Conservation (phyloP, 1,140 invertebrate species). For the Nilaparvata lugens region DNA sequence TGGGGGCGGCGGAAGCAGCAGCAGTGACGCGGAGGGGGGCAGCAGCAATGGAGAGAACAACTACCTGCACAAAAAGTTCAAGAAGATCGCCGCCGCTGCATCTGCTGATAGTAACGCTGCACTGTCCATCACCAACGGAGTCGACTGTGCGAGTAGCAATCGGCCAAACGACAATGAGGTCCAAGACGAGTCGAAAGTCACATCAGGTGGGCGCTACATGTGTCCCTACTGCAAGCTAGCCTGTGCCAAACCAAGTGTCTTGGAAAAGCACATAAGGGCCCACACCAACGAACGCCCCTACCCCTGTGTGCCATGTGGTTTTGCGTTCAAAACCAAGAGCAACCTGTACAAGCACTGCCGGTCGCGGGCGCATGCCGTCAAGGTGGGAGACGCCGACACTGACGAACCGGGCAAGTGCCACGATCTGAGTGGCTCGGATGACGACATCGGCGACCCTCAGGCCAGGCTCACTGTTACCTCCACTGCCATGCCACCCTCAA, state of each 20-base stretch:
- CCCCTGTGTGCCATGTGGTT: conserved; percentile 79
- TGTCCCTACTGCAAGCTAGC: conserved; percentile 80
- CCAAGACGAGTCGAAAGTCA: conserved; percentile 24
- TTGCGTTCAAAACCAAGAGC: conserved; percentile 90
- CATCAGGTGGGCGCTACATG: conserved; percentile 49
- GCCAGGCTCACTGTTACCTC: background rate
- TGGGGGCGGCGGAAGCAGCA: background rate
- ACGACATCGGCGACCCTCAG: conserved; percentile 9
- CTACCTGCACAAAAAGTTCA: conserved; percentile 86
- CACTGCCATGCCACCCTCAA: conserved; percentile 1
- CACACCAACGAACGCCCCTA: conserved; percentile 90
- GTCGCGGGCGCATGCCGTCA: conserved; percentile 69
- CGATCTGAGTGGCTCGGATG: conserved; percentile 14
- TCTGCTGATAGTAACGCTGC: conserved; percentile 4
- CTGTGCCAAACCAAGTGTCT: conserved; percentile 87
- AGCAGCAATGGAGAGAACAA: conserved; percentile 32
- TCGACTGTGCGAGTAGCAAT: background rate
- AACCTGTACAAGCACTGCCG: conserved; percentile 87
- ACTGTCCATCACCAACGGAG: background rate
- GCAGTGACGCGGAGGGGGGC: conserved; percentile 29
- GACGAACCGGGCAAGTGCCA: conserved; percentile 4
- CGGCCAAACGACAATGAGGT: background rate
- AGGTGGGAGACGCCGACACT: conserved; percentile 42
- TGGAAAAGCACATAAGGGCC: conserved; percentile 85
- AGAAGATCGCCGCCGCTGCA: conserved; percentile 57